phyloP scores from a whole-genome alignment of 2,797 vertebrate genomes.

The Phylloscopus collybita region DNA sequence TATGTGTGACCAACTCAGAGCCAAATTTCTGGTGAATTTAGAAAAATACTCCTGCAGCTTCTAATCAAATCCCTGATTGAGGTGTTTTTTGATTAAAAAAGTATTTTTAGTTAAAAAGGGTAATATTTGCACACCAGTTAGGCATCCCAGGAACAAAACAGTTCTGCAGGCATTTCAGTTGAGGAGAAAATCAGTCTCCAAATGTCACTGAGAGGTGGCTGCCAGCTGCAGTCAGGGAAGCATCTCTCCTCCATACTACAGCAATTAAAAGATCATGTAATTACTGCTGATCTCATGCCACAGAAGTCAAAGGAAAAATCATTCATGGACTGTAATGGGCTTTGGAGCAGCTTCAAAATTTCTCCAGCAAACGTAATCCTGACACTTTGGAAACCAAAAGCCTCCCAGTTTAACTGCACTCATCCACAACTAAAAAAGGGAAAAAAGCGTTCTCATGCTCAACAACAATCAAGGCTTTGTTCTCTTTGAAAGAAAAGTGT shows the following conservation, averaged over 20 bases:
- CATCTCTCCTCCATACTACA: background rate
- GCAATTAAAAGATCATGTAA: constrained; percentile 55
- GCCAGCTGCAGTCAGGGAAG: constrained; percentile 33
- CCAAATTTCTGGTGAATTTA: background rate
- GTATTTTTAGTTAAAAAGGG: background rate
- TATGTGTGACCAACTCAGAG: background rate
- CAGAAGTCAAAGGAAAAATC: background rate
- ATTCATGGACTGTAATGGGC: background rate
- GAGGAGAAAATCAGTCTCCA: background rate
- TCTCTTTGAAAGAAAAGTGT: background rate
- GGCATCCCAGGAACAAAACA: background rate
- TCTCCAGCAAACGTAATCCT: background rate
- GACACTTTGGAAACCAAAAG: background rate
- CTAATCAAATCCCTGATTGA: background rate
- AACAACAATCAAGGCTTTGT: background rate
- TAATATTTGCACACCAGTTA: background rate
- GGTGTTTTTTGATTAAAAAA: fast-evolving
- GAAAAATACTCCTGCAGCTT: background rate
- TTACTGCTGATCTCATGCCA: constrained; percentile 10
- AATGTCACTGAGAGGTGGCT: background rate
- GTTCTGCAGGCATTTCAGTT: background rate
- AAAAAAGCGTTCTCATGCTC: background rate
- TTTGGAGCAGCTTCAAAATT: constrained; percentile 21
- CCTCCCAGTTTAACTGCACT: background rate
- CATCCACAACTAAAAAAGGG: background rate